Percentiles rank a stretch among this genome's conserved stretches.
phyloP scores from a whole-genome alignment of 2,113 vertebrate species.

The Thunnus maccoyii region DNA sequence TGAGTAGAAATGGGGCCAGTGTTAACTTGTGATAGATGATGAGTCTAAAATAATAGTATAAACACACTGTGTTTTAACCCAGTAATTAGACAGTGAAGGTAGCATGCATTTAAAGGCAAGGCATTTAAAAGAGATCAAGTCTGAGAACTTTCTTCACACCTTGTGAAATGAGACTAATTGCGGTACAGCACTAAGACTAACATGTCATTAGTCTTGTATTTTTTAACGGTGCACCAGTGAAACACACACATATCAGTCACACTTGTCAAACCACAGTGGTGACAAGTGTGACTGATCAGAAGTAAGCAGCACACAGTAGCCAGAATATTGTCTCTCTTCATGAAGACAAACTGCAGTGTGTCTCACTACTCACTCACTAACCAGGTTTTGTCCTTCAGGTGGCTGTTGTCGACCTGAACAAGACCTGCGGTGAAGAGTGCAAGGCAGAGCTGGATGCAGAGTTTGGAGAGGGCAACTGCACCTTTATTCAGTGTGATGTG shows the following conservation, averaged over 20 bases:
- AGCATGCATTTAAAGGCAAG: neutral
- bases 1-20: neutral
- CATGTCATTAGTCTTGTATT: neutral
- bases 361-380: neutral
- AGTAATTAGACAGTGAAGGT: neutral
- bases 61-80: neutral
- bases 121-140: neutral
- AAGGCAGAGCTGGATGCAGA: conserved; percentile 87
- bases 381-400: conserved; percentile 78
- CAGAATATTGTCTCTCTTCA: no score
- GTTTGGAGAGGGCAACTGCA: conserved; percentile 88
- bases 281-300: neutral
- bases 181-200: neutral
- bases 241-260: neutral
- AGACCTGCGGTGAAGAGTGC: conserved; percentile 85
- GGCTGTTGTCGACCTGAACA: conserved; percentile 90
- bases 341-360: neutral
- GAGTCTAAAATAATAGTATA: no score
- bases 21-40: neutral
- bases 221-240: no score
- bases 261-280: conserved; percentile 3
- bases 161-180: neutral
- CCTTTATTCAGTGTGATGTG: conserved; percentile 93
- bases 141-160: conserved; percentile 13
- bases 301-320: neutral